phyloP scores from a whole-genome alignment of 2,797 vertebrate species.

The Eremophila alpestris region DNA sequence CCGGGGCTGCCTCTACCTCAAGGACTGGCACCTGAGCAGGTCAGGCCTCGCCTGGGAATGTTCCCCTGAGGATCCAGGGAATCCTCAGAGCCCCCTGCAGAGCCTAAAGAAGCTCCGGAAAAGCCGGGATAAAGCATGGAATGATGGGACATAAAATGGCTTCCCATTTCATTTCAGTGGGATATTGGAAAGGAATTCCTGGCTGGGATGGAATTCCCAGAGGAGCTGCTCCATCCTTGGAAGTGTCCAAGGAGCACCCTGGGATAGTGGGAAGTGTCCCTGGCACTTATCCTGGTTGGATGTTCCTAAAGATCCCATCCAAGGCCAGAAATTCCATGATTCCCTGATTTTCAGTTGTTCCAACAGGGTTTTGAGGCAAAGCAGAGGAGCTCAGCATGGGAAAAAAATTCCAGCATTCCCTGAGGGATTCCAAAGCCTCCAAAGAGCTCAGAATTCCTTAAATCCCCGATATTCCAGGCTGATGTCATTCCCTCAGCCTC shows the following conservation, averaged over 20 bases:
- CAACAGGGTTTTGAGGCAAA: neutral
- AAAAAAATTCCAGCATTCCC: neutral
- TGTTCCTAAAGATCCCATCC: neutral
- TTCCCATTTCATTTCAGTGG: no score
- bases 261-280: neutral
- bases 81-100: neutral
- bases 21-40: constrained; percentile 97
- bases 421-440: neutral
- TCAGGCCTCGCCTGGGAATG: neutral
- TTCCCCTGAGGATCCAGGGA: neutral
- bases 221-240: neutral
- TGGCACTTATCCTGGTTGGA: neutral
- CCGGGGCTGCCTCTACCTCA: constrained; percentile 91
- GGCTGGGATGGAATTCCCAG: neutral
- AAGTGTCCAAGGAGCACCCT: neutral
- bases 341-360: neutral
- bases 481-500: neutral
- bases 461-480: neutral
- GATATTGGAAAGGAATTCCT: neutral
- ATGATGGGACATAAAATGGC: neutral
- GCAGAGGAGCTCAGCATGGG: neutral
- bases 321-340: neutral
- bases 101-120: neutral
- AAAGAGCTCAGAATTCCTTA: neutral
- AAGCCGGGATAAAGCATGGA: neutral